Base-by-base conservation (phyloP, 2,888 invertebrate genomes). In the Ectemnius continuus region DNA sequence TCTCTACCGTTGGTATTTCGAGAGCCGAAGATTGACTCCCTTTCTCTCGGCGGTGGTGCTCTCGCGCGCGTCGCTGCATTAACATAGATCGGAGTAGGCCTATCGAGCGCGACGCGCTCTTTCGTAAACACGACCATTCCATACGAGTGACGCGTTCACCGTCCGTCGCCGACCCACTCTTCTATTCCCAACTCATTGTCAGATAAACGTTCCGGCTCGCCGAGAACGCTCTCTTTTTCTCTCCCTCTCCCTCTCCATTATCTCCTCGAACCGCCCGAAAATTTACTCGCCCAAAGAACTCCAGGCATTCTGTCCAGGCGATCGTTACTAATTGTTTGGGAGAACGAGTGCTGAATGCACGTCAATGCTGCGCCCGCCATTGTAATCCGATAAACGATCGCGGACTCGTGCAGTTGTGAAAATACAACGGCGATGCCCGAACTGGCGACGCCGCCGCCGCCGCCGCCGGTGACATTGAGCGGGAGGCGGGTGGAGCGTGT, bases 381-480 rank as follows among this genome's bases (percentile, higher is more conserved):
- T 36, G 8, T 36, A 11, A 23, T 36, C 36, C 36, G 36, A 52
- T 16, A 52, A 16, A 16, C 16, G 52, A 14, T 52, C 52, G 52
- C 4, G 52, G 52, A 52, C n/a, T 36, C 36, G 6, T 16, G 52
- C 52, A 52, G 52, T 52, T 52, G 52, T 45, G 26, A 28, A 45
- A 16, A 11, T 20, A 52, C 47, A 36, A 36, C 36, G 8, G 8
- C 36, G 36, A 36, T 36, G 36, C 36, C 36, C 36, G 36, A 36
- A 36, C 36, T 11, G 36, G 36, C 36, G 36, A 14, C 52, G 52
- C n/a, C n/a, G n/a, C n/a, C n/a, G n/a, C n/a, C n/a, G 46, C 26
- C 67, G 58, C 58, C 70, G 28, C 61, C 61, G 64, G 62, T 73
- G 77, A 70, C 73, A 77, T 81, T 78, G 71, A 68, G 70, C 69